A percentile compares a stretch with the other conserved stretches of the same genome.
Evolutionary conservation across 2,797 vertebrate genomes (phyloP).

Genomic region (Sternotherus odoratus): DNA sequence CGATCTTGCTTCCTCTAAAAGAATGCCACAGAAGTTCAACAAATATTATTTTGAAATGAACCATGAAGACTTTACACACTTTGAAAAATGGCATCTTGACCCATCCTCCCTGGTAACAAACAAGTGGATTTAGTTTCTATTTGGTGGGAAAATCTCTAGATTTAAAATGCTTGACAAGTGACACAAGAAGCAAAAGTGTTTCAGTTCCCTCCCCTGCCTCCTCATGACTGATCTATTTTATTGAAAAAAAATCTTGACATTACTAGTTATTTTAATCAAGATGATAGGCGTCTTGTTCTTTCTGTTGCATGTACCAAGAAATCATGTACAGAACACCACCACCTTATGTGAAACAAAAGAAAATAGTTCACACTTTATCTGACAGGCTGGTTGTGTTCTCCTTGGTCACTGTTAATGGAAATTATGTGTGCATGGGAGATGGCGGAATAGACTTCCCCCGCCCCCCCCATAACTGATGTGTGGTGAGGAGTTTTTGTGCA

Average conservation of each 20-base stretch:
- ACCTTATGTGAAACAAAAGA: neutral
- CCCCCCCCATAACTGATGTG: neutral
- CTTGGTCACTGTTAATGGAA: neutral
- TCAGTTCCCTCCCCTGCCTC: conserved; percentile 53
- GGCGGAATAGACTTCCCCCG: neutral
- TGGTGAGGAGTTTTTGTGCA: neutral
- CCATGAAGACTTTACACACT: conserved; percentile 70
- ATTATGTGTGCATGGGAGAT: neutral
- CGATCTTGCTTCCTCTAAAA: conserved; percentile 76
- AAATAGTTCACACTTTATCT: neutral
- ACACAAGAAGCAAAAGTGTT: conserved; percentile 53
- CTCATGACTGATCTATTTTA: conserved; percentile 56
- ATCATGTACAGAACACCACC: neutral
- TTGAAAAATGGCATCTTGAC: conserved; percentile 66
- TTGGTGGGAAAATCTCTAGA: conserved; percentile 60
- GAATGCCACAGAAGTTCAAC: conserved; percentile 73
- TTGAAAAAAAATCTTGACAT: conserved; percentile 48
- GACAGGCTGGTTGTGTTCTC: neutral
- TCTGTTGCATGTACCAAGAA: conserved; percentile 39
- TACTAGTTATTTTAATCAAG: conserved; percentile 55
- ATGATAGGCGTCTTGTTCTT: conserved; percentile 1
- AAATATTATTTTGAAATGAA: conserved; percentile 78
- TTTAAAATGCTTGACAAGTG: conserved; percentile 69
- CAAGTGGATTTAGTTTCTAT: conserved; percentile 61
- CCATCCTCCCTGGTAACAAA: conserved; percentile 60